Evolutionary conservation across 2,797 vertebrate species (phyloP).

Genomic region (Ambastaia sidthimunki): DNA sequence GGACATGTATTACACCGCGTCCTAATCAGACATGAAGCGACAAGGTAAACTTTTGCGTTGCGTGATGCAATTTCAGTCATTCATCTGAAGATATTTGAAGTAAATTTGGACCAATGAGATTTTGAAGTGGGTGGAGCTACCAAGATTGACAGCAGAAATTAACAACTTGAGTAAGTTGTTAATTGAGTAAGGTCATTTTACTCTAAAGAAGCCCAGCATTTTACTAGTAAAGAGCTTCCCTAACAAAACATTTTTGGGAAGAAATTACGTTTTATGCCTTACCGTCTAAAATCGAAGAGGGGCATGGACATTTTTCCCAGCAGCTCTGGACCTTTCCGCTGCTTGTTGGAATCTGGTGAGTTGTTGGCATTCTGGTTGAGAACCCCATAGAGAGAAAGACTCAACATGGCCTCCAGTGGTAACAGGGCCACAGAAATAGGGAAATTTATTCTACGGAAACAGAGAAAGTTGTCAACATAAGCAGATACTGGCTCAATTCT

Average conservation of each 20-base stretch:
- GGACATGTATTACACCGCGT: background rate
- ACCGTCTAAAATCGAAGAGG: constrained; percentile 93
- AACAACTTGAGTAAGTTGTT: no score
- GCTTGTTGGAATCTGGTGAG: constrained; percentile 96
- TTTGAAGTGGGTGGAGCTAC: no score
- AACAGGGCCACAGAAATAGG: constrained; percentile 93
- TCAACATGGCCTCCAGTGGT: constrained; percentile 90
- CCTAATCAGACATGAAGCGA: background rate
- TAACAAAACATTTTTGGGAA: no score
- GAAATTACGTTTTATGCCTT: constrained; percentile 67
- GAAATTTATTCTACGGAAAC: constrained; percentile 87
- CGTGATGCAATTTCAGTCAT: no score
- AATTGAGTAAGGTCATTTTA: no score
- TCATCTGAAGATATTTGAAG: no score
- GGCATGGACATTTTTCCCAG: constrained; percentile 91
- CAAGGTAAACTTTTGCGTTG: no score
- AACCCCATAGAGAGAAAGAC: constrained; percentile 89
- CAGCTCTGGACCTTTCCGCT: constrained; percentile 89
- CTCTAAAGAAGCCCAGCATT: no score
- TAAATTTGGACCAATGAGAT: no score
- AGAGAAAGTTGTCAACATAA: constrained; percentile 8
- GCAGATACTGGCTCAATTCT: background rate
- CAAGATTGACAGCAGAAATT: no score
- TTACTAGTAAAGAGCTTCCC: no score
- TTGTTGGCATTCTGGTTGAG: constrained; percentile 88